These are phyloP conservation scores for Drosophila tsacasi DNA, from an alignment of 1,140 invertebrate species.

Conservation along the genomic window DNA sequence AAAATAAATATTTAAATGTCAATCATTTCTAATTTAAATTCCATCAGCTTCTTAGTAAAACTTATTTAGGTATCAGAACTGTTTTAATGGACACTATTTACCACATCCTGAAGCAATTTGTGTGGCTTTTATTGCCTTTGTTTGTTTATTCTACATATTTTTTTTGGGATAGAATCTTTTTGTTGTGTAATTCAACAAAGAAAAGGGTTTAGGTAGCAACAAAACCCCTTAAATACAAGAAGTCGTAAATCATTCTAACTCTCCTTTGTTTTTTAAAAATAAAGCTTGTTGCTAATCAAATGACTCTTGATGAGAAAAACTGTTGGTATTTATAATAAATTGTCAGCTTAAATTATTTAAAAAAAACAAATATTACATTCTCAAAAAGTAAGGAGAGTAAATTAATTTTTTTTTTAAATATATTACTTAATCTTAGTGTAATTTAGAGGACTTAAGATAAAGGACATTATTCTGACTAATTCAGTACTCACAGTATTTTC, in stretches of 20 bases:
- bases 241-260: background rate
- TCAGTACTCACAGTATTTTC: conserved; percentile 86
- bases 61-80: no score
- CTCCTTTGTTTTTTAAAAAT: background rate
- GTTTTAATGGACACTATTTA: no score
- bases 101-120: background rate
- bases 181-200: background rate
- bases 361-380: no score
- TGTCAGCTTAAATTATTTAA: no score
- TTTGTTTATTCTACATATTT: background rate
- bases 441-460: background rate
- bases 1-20: background rate
- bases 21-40: background rate
- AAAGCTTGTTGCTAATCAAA: background rate
- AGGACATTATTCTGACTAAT: background rate
- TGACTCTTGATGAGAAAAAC: background rate
- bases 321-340: no score
- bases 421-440: background rate
- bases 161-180: background rate
- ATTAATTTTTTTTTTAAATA: no score
- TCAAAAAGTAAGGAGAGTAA: no score
- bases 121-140: background rate
- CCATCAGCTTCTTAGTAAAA: no score
- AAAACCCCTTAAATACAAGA: background rate
- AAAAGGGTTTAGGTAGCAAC: background rate